Evolutionary conservation across 2,113 vertebrate genomes (phyloP).

Genomic region (Syngnathus floridae): DNA sequence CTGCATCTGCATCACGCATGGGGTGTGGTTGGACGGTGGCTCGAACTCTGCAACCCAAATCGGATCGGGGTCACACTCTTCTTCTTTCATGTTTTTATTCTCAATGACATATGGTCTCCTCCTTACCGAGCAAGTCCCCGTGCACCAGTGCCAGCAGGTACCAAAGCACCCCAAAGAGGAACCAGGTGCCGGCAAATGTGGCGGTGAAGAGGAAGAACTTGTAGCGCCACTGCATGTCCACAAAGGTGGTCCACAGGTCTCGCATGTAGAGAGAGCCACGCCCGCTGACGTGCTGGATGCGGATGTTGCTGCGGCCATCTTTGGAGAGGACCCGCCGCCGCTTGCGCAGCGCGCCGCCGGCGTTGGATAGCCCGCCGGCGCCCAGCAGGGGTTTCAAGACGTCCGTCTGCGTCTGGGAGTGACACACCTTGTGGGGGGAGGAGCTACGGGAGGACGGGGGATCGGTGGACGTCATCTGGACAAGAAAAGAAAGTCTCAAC

Average conservation of each 20-base stretch:
- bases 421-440: constrained; percentile 86
- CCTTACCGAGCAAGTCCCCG: constrained; percentile 83
- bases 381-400: constrained; percentile 79
- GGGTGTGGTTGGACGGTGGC: constrained; percentile 88
- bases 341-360: constrained; percentile 52
- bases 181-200: constrained; percentile 95
- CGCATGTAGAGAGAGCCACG: constrained; percentile 89
- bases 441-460: constrained; percentile 63
- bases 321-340: constrained; percentile 86
- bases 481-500: background rate
- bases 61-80: background rate
- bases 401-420: constrained; percentile 93
- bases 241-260: constrained; percentile 97
- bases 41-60: constrained; percentile 63
- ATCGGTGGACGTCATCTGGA: constrained; percentile 69
- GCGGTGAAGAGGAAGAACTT: constrained; percentile 90
- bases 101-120: background rate
- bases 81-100: too few species aligned
- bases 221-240: constrained; percentile 98
- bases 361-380: constrained; percentile 16
- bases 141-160: constrained; percentile 88
- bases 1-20: constrained; percentile 94
- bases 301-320: constrained; percentile 90
- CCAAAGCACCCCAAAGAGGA: constrained; percentile 89
- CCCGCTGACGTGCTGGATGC: constrained; percentile 84